Conservation (phyloP, 2,113 vertebrate genomes). For the Holacanthus passer region DNA sequence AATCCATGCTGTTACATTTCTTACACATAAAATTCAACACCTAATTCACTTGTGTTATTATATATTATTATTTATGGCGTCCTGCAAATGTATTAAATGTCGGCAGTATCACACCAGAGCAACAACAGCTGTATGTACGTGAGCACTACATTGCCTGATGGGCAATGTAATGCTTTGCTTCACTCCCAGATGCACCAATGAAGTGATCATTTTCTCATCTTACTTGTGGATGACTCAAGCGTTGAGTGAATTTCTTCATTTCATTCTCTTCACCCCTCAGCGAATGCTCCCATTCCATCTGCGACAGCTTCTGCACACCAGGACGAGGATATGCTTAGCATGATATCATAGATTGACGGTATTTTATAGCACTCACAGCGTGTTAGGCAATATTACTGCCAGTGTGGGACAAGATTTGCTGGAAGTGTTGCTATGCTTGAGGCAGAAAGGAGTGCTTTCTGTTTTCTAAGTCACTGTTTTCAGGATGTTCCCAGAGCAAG, state of each 20-base stretch:
- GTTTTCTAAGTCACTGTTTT: constrained; percentile 41
- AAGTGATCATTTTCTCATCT: constrained; percentile 50
- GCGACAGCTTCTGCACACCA: constrained; percentile 55
- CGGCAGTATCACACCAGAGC: constrained; percentile 5
- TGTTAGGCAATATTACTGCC: constrained; percentile 58
- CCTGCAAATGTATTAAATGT: constrained; percentile 39
- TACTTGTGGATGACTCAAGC: constrained; percentile 47
- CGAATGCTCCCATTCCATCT: constrained; percentile 54
- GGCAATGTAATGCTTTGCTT: constrained; percentile 22
- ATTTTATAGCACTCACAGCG: constrained; percentile 66
- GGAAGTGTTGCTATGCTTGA: constrained; percentile 26
- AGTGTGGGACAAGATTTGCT: constrained; percentile 56
- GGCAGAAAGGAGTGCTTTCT: constrained; percentile 25
- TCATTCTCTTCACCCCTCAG: constrained; percentile 46
- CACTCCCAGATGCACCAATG: constrained; percentile 29
- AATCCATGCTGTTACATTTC: constrained; percentile 10
- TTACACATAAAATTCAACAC: constrained; percentile 10
- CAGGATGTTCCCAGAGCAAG: constrained; percentile 17
- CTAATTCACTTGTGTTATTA: constrained; percentile 17
- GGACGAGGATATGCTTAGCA: constrained; percentile 63
- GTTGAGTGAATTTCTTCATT: constrained; percentile 55
- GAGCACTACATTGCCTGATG: neutral
- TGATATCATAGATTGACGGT: constrained; percentile 62
- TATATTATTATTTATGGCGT: constrained; percentile 28
- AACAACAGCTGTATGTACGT: constrained; percentile 19